Conservation (phyloP, 2,888 invertebrate genomes). For the Callimorpha dominula region DNA sequence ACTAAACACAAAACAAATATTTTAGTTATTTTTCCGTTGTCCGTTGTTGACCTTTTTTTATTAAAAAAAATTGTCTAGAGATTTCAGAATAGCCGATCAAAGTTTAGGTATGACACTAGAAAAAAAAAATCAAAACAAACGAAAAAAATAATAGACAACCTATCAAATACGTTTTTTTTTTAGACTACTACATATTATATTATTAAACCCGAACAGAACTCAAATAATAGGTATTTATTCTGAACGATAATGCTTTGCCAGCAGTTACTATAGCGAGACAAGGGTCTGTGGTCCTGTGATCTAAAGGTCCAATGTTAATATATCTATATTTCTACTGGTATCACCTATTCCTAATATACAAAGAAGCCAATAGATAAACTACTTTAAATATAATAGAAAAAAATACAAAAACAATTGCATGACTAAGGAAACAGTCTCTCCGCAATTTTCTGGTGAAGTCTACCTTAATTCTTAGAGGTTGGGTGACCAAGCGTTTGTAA, state of each 20-base stretch:
- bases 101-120: too few relatives aligned
- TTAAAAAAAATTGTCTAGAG: background rate
- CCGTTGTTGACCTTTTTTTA: background rate
- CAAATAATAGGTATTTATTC: too few relatives aligned
- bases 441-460: slow-evolving; percentile 11
- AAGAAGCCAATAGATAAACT: background rate
- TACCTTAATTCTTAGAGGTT: slow-evolving; percentile 40
- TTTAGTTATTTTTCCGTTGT: background rate
- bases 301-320: too few relatives aligned
- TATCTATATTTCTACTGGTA: too few relatives aligned
- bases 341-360: too few relatives aligned
- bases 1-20: background rate
- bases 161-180: too few relatives aligned
- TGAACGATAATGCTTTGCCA: too few relatives aligned
- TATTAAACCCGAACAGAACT: too few relatives aligned
- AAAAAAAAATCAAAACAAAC: background rate
- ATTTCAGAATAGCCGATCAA: background rate
- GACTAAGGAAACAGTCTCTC: slow-evolving; percentile 3
- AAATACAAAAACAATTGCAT: background rate
- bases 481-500: slow-evolving; percentile 54
- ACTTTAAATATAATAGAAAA: background rate
- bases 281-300: too few relatives aligned
- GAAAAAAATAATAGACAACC: too few relatives aligned
- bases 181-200: too few relatives aligned
- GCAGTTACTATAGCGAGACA: too few relatives aligned